Conservation (phyloP, 2,797 vertebrate species). For the Myotis myotis region DNA sequence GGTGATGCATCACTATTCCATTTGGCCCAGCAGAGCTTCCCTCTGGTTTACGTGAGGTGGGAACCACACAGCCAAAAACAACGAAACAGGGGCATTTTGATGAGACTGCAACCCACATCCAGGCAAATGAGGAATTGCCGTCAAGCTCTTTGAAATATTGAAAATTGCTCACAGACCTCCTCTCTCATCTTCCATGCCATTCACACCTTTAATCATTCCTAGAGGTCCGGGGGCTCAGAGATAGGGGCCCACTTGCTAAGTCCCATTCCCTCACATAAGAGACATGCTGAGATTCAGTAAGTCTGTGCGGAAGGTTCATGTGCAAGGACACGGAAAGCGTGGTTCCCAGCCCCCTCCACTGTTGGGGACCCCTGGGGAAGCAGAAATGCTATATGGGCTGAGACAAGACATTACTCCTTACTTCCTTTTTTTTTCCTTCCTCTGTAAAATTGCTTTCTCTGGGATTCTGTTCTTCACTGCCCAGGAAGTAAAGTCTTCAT, state of each 20-base stretch:
- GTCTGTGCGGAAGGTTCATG: not conserved
- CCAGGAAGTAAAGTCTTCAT: not conserved
- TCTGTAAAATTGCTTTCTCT: not conserved
- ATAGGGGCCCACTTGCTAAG: not conserved
- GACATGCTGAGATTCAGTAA: not conserved
- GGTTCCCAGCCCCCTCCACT: accelerated
- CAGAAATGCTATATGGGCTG: not conserved
- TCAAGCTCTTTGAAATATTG: not conserved
- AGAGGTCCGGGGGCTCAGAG: not conserved
- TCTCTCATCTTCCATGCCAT: not conserved
- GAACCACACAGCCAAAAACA: not conserved
- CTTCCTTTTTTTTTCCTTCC: not conserved
- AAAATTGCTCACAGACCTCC: not conserved
- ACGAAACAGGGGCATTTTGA: not conserved
- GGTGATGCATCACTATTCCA: not conserved
- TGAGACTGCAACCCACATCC: not conserved
- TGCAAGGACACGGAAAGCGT: not conserved
- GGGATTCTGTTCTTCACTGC: not conserved
- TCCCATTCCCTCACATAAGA: not conserved
- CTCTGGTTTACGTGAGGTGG: not conserved
- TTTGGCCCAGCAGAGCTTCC: not conserved
- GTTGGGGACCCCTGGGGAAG: not conserved
- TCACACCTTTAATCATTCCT: not conserved
- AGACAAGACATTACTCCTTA: not conserved
- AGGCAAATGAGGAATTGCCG: not conserved